A percentile compares a stretch with the other conserved stretches of the same genome.
phyloP scores from a whole-genome alignment of 2,113 vertebrate genomes.

The Anolis sagrei region DNA sequence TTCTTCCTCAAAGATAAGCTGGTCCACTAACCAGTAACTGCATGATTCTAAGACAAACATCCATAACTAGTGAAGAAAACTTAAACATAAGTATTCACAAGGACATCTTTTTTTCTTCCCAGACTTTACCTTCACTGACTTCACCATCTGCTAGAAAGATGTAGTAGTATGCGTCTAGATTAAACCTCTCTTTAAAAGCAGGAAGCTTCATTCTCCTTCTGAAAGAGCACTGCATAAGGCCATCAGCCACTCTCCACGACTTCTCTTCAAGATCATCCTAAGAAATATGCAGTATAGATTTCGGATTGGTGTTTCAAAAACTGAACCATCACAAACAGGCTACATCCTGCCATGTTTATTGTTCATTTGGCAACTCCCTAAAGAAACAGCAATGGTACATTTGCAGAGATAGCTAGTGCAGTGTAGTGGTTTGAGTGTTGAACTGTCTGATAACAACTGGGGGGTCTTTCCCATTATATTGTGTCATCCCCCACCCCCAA shows the following conservation, averaged over 20 bases:
- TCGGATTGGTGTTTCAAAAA: neutral
- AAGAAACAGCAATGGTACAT: neutral
- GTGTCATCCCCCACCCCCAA: too few relatives aligned
- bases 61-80: neutral
- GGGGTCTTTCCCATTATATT: too few relatives aligned
- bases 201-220: slow-evolving; percentile 75
- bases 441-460: too few relatives aligned
- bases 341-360: neutral
- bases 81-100: neutral
- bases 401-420: too few relatives aligned
- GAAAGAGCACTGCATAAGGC: slow-evolving; percentile 87
- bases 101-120: neutral
- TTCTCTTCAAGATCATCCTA: slow-evolving; percentile 78
- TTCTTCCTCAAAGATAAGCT: neutral
- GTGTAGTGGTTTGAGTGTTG: neutral
- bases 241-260: slow-evolving; percentile 81
- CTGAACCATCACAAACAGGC: neutral
- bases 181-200: slow-evolving; percentile 72
- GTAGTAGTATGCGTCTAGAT: slow-evolving; percentile 82
- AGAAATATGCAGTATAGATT: slow-evolving; percentile 41
- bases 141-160: slow-evolving; percentile 86
- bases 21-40: neutral
- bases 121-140: slow-evolving; percentile 74
- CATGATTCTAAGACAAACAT: neutral
- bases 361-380: neutral